Percentiles rank a stretch among this genome's conserved stretches.
phyloP scores from a whole-genome alignment of 2,888 invertebrate species.

The Yponomeuta cagnagella region DNA sequence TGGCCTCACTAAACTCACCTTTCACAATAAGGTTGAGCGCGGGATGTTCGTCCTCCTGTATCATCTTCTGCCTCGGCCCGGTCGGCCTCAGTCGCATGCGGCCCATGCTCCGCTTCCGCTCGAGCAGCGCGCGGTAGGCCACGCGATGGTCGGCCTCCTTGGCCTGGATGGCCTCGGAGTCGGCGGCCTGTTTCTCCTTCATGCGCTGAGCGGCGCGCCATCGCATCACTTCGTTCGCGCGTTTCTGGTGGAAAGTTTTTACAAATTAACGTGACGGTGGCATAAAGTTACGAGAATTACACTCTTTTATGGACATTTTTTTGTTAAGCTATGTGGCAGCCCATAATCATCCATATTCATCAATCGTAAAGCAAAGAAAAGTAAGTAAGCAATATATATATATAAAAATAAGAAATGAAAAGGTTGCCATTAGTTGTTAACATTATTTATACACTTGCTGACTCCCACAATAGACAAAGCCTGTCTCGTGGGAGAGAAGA shows the following conservation, averaged over 20 bases:
- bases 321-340: too few relatives aligned
- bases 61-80: slow-evolving; percentile 76
- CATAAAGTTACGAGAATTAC: too few relatives aligned
- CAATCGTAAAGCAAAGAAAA: too few relatives aligned
- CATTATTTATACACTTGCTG: too few relatives aligned
- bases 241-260: slow-evolving; percentile 60
- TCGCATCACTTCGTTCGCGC: slow-evolving; percentile 79
- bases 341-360: too few relatives aligned
- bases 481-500: too few relatives aligned
- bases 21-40: slow-evolving; percentile 79
- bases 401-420: too few relatives aligned
- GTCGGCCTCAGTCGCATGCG: slow-evolving; percentile 64
- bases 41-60: slow-evolving; percentile 65
- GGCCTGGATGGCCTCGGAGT: slow-evolving; percentile 76
- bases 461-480: too few relatives aligned
- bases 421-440: too few relatives aligned
- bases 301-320: too few relatives aligned
- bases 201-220: slow-evolving; percentile 78
- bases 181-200: slow-evolving; percentile 78
- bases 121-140: slow-evolving; percentile 78
- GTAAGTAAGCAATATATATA: too few relatives aligned
- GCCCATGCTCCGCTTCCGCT: slow-evolving; percentile 78
- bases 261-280: too few relatives aligned
- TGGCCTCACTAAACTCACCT: slow-evolving; percentile 52
- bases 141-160: slow-evolving; percentile 80